These are phyloP conservation scores for Pardosa pseudoannulata DNA, from an alignment of 2,888 invertebrate genomes.

Conservation along the genomic window DNA sequence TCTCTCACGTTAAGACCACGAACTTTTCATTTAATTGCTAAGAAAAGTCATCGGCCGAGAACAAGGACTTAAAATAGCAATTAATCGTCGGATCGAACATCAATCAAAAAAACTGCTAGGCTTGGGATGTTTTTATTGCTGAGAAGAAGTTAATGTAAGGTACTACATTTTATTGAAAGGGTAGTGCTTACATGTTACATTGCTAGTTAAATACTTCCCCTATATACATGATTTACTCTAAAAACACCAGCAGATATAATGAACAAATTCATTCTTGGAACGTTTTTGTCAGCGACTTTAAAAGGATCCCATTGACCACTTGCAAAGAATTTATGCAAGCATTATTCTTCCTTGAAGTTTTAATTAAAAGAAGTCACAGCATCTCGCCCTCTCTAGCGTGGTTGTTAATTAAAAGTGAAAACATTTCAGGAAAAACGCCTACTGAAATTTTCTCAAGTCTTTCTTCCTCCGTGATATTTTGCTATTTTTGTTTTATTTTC, in stretches of 20 bases:
- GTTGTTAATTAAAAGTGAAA: not conserved
- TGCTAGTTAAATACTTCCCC: no score
- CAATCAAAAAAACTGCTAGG: conserved; percentile 31
- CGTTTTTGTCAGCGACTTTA: not conserved
- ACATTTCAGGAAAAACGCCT: not conserved
- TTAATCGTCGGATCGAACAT: conserved; percentile 59
- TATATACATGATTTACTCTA: not conserved
- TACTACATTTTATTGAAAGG: no score
- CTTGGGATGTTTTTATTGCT: no score
- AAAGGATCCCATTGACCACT: not conserved
- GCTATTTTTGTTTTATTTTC: no score
- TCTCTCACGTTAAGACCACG: conserved; percentile 38
- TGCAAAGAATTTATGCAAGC: not conserved
- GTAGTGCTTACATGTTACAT: no score
- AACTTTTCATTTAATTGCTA: conserved; percentile 59
- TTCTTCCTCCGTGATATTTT: not conserved
- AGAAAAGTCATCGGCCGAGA: conserved; percentile 59
- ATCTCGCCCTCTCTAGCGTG: not conserved
- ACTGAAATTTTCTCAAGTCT: not conserved
- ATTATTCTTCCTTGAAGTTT: not conserved
- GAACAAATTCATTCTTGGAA: not conserved
- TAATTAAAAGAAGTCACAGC: not conserved
- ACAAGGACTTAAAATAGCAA: conserved; percentile 34
- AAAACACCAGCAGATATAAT: no score
- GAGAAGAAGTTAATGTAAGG: no score